Conservation (phyloP, 2,113 vertebrate species). For the Caranx melampygus region DNA sequence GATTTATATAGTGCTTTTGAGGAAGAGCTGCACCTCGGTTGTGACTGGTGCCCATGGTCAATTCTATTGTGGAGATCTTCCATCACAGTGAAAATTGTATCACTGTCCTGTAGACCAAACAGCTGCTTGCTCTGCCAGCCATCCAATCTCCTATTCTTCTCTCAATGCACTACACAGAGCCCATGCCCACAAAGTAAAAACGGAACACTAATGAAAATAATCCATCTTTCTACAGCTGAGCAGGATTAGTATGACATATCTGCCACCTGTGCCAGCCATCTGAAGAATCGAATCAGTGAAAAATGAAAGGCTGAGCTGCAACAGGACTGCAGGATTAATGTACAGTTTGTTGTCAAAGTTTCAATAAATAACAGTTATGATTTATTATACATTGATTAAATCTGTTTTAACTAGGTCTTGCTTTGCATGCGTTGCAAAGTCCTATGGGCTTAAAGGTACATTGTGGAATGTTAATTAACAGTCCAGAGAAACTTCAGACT, state of each 20-base stretch:
- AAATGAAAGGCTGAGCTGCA: conserved; percentile 12
- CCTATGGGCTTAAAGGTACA: neutral
- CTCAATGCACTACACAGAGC: neutral
- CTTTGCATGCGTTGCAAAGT: neutral
- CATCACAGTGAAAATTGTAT: conserved; percentile 22
- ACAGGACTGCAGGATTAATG: neutral
- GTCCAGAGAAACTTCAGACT: neutral
- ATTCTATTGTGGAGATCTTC: neutral
- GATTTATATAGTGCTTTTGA: neutral
- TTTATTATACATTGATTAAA: conserved; percentile 34
- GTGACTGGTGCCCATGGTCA: neutral
- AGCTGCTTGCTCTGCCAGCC: neutral
- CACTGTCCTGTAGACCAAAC: conserved; percentile 27
- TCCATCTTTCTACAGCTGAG: conserved; percentile 31
- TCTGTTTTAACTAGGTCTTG: conserved; percentile 11
- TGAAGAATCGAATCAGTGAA: conserved; percentile 19
- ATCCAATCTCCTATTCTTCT: conserved; percentile 22
- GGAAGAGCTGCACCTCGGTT: conserved; percentile 3
- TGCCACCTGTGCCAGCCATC: conserved; percentile 2
- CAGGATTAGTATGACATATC: conserved; percentile 13
- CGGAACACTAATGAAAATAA: conserved; percentile 41
- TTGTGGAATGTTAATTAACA: conserved; percentile 20
- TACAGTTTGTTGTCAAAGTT: conserved; percentile 11
- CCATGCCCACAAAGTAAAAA: conserved; percentile 20
- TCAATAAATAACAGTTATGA: neutral